These are phyloP conservation scores for Drosophila pachea DNA, from an alignment of 1,140 invertebrate genomes.

Conservation along the genomic window DNA sequence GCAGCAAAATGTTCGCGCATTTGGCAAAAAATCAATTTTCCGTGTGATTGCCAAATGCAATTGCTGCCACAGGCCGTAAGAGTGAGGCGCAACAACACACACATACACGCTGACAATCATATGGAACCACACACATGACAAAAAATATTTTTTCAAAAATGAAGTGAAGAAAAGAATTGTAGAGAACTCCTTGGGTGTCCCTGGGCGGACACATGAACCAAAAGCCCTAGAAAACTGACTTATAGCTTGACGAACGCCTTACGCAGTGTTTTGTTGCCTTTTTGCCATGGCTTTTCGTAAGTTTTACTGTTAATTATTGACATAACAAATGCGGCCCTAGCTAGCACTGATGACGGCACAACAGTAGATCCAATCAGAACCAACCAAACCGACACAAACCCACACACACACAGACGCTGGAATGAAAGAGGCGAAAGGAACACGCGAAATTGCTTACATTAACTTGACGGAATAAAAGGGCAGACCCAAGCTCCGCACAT, in stretches of 20 bases:
- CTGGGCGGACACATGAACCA: constrained; percentile 27
- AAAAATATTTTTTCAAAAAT: constrained; percentile 5
- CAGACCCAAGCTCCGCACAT: constrained; percentile 12
- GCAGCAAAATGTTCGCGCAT: constrained; percentile 50
- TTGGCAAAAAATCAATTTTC: constrained; percentile 76
- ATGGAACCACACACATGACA: constrained; percentile 28
- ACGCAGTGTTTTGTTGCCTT: constrained; percentile 47
- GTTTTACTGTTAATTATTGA: constrained; percentile 71
- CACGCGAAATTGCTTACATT: constrained; percentile 62
- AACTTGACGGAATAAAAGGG: constrained; percentile 46
- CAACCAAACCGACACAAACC: constrained; percentile 7
- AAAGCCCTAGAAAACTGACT: constrained; percentile 27
- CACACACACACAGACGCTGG: constrained; percentile 11
- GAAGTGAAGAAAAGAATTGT: constrained; percentile 11
- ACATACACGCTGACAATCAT: constrained; percentile 9
- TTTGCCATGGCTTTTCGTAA: constrained; percentile 30
- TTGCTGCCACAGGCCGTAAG: constrained; percentile 37
- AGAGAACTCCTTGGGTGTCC: constrained; percentile 29
- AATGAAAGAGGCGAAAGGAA: constrained; percentile 20
- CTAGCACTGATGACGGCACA: constrained; percentile 48
- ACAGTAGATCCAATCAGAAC: constrained; percentile 42
- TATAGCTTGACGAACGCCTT: constrained; percentile 29
- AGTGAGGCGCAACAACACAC: constrained; percentile 34
- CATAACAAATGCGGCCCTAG: constrained; percentile 65
- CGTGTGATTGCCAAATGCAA: constrained; percentile 68